Evolutionary conservation across 2,797 vertebrate genomes (phyloP).

Genomic region (Neosilurus mollespiculum): DNA sequence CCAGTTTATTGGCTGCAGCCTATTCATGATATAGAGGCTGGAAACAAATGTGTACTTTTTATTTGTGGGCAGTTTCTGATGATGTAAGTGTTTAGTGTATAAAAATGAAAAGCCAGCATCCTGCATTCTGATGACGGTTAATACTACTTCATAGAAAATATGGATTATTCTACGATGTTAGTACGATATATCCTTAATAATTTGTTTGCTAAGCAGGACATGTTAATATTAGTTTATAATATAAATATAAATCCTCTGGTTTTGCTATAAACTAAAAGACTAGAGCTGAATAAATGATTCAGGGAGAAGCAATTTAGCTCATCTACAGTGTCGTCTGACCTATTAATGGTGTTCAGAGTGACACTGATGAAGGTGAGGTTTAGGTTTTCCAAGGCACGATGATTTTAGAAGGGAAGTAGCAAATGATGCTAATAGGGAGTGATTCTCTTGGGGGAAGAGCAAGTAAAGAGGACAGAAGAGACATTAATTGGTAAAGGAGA

Average conservation of each 20-base stretch:
- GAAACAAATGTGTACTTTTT: conserved; percentile 7
- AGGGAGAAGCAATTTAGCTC: neutral
- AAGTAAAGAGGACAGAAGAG: conserved; percentile 20
- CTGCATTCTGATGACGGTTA: neutral
- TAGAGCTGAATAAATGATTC: no score
- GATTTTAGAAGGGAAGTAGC: conserved; percentile 49
- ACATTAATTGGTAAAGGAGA: conserved; percentile 35
- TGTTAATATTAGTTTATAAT: neutral
- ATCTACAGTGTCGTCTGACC: neutral
- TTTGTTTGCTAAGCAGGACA: neutral
- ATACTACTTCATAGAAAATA: neutral
- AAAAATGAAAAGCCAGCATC: neutral
- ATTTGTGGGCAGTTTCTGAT: neutral
- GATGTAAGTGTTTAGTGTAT: neutral
- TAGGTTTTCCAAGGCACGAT: conserved; percentile 48
- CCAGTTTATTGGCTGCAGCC: conserved; percentile 49
- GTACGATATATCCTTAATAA: neutral
- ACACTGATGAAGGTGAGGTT: conserved; percentile 49
- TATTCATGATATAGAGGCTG: conserved; percentile 18
- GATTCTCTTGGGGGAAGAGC: conserved; percentile 41
- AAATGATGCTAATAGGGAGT: conserved; percentile 41
- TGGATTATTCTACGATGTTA: neutral
- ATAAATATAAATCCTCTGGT: neutral
- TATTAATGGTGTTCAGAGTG: conserved; percentile 29
- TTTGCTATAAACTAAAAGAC: neutral